Evolutionary conservation across 2,888 invertebrate species (phyloP), one percentile per base, ranked within the genome.

Genomic region (Linhomoeus sp.): DNA sequence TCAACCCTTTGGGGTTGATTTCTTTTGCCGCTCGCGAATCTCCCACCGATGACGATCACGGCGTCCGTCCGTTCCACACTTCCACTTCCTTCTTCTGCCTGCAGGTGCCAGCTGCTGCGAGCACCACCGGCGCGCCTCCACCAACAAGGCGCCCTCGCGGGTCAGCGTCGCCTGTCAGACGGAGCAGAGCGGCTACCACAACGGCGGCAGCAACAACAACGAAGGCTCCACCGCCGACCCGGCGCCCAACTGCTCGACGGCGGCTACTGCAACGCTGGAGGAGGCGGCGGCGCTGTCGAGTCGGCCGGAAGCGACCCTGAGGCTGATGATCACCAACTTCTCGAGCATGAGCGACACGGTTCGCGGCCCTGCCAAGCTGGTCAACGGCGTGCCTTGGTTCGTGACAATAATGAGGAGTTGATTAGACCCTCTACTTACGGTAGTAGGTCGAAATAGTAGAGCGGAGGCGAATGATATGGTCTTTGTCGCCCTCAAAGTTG

Each of bases 311-410:
- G 86, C 90, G 37, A 88, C 85, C 14, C 88, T 97, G 71, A 76
- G 79, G 50, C 86, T 78, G 66, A 78, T 78, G 52, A 86, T 94
- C 45, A 77, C 78, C 55, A 81, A 84, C 70, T 81, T 97, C 64
- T 80, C 81, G 58, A 80, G 80, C 64, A 74, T 94, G 59, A 82
- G 83, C 62, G 78, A 78, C 54, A 74, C 75, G 19, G 67, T 75
- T 75, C 72, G 92, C 37, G 92, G 92, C 29, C 81, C 83, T 33
- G 80, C 88, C 14, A 87, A 85, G 61, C 85, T 80, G 66, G 87
- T 94, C 14, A 77, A 92, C 49, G 90, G 90, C 71, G 73, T 97
- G 57, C 94, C 94, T 51, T 97, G 94, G 94, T 72, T 57, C 58
- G 65, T 53, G 9, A 38, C 38, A n/a, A n/a, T n/a, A n/a, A n/a